A percentile compares a stretch with the other conserved stretches of the same genome.
phyloP scores from a whole-genome alignment of 37 sponge, comb jelly and placozoan genomes.

The Axinella damicornis region DNA sequence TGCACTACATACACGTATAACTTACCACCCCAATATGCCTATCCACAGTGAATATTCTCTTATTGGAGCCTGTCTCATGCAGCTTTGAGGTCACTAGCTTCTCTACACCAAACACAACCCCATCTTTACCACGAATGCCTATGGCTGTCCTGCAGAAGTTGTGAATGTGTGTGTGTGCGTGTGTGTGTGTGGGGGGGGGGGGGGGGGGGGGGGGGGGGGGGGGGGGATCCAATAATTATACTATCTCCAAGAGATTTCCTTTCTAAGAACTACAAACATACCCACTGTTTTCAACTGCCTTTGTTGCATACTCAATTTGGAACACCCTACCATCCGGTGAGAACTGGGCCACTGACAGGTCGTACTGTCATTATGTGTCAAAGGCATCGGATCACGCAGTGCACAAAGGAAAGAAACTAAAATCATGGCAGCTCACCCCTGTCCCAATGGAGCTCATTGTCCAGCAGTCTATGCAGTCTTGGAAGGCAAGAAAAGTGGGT shows the following conservation, averaged over 20 bases:
- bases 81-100: conserved; percentile 94
- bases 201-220: too few species aligned
- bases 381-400: not conserved
- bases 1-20: too few species aligned
- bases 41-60: conserved; percentile 90
- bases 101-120: conserved; percentile 99
- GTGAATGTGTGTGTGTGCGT: too few species aligned
- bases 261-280: conserved; percentile 12
- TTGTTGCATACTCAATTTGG: conserved; percentile 94
- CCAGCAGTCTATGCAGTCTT: too few species aligned
- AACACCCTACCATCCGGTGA: conserved; percentile 98
- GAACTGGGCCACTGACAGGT: conserved; percentile 93
- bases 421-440: conserved; percentile 65
- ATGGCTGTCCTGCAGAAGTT: conserved; percentile 73
- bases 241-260: not conserved
- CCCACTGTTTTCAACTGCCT: conserved; percentile 97
- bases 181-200: too few species aligned
- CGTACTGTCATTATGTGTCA: conserved; percentile 78
- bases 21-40: conserved; percentile 93
- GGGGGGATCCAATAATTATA: too few species aligned
- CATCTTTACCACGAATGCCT: conserved; percentile 90
- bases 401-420: not conserved
- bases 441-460: conserved; percentile 95
- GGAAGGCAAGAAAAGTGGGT: too few species aligned
- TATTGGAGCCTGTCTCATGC: conserved; percentile 84